phyloP scores from a whole-genome alignment of 2,113 vertebrate genomes.

The Chamaetylas fuelleborni region DNA sequence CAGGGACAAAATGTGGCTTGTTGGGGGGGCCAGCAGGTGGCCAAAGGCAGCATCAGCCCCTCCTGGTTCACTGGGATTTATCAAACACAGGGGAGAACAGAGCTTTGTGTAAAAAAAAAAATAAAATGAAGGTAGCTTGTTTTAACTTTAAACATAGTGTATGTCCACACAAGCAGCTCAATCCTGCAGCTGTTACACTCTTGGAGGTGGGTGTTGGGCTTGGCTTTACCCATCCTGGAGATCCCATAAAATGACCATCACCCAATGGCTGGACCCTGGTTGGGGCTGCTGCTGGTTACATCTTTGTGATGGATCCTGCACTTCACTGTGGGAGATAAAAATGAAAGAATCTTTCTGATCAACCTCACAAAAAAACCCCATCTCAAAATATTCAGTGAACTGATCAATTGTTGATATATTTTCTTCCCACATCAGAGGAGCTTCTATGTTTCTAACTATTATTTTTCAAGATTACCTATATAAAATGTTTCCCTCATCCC shows the following conservation, averaged over 20 bases:
- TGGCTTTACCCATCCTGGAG: background rate
- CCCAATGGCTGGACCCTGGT: background rate
- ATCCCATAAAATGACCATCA: background rate
- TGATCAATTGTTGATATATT: background rate
- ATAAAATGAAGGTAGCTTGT: background rate
- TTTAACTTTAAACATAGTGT: background rate
- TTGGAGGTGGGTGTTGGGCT: background rate
- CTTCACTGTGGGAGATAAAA: background rate
- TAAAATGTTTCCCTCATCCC: background rate
- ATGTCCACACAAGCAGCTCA: accelerated
- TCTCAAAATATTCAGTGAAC: background rate
- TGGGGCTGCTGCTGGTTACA: background rate
- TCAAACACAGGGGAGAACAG: background rate
- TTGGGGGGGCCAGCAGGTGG: background rate
- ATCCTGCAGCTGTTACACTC: background rate
- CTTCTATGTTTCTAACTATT: background rate
- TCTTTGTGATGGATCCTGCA: background rate
- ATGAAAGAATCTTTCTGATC: background rate
- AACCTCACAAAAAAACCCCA: background rate
- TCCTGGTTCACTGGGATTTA: background rate
- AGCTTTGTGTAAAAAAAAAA: background rate
- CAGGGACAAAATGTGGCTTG: background rate
- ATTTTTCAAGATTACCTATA: background rate
- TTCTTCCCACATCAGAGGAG: background rate
- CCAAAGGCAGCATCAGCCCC: background rate